phyloP scores from a whole-genome alignment of 1,140 invertebrate genomes.

The Tigriopus japonicus region DNA sequence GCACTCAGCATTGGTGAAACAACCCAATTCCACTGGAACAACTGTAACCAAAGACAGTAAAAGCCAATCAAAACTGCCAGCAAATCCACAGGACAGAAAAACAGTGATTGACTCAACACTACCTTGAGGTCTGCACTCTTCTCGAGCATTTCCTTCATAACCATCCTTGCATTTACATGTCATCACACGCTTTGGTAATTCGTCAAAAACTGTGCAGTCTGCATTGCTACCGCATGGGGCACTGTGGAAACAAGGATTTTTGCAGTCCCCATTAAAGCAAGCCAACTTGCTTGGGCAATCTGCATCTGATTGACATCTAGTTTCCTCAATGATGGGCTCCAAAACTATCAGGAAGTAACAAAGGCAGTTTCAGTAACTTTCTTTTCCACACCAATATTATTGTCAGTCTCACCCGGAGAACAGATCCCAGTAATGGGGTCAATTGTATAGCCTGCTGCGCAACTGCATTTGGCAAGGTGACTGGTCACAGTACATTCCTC shows the following conservation, averaged over 20 bases:
- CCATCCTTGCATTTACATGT: constrained; percentile 20
- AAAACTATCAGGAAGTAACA: constrained; percentile 11
- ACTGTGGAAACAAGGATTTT: constrained; percentile 21
- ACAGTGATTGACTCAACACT: not conserved
- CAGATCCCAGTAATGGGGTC: constrained; percentile 38
- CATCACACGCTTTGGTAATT: constrained; percentile 19
- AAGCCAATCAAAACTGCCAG: not conserved
- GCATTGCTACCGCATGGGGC: constrained; percentile 22
- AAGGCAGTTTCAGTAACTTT: constrained; percentile 12
- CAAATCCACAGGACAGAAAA: not conserved
- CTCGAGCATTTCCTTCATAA: constrained; percentile 25
- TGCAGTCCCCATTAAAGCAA: constrained; percentile 20
- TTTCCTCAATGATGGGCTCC: not conserved
- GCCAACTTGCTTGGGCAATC: constrained; percentile 21
- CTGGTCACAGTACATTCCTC: constrained; percentile 37
- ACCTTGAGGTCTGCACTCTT: not conserved
- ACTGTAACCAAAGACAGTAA: not conserved
- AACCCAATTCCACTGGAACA: constrained; percentile 16
- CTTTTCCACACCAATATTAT: not conserved
- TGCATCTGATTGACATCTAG: constrained; percentile 20
- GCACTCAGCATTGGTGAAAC: constrained; percentile 25
- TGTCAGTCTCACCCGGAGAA: constrained; percentile 28
- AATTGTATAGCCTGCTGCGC: constrained; percentile 44
- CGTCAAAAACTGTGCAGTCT: constrained; percentile 19
- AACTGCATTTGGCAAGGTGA: constrained; percentile 33